Evolutionary conservation across 1,140 invertebrate genomes (phyloP), one percentile per base, ranked within the genome.

Genomic region (Hyphantria cunea): DNA sequence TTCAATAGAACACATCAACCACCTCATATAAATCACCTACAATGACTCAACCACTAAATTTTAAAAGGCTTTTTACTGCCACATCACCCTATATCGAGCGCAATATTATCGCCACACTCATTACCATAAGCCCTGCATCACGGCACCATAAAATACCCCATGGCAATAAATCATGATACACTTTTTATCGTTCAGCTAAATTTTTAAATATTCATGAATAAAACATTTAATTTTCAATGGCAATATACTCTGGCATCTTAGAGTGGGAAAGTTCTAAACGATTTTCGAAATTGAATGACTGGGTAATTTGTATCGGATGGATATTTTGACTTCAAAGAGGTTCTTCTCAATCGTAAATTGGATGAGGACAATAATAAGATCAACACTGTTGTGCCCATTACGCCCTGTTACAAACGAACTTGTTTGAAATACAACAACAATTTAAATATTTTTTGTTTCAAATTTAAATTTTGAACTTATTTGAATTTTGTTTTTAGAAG

Each of bases 221-320:
- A 60, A 51, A 60, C 56, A 60, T 60, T 60, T 60, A 50, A 60
- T 58, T 60, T 60, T 51, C 48, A 60, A 51, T 50, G 37, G 34
- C 17, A 25, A 25, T 25, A 25, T 25, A 25, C 17, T 13, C 17
- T 51, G 14, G 42, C 39, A 51, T 51, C 37, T 60, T 49, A 7
- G 39, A 60, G 39, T 51, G 48, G 45, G 56, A 60, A 60, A 60
- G 45, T 58, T 51, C 50, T 41, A 56, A 60, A 60, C 48, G 56
- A 51, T 51, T 49, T 58, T 12, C 56, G 45, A 60, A 60, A 50
- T 50, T 60, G 48, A 60, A 51, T 60, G 37, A 60, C 25, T 42
- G 25, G 32, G 56, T 49, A 49, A 59, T 59, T 41, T 49, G 39
- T 60, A 60, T 60, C 48, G 55, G 25, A 12, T 15, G 25, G 49